Conservation (phyloP, 2,113 vertebrate species). For the Fregetta grallaria region DNA sequence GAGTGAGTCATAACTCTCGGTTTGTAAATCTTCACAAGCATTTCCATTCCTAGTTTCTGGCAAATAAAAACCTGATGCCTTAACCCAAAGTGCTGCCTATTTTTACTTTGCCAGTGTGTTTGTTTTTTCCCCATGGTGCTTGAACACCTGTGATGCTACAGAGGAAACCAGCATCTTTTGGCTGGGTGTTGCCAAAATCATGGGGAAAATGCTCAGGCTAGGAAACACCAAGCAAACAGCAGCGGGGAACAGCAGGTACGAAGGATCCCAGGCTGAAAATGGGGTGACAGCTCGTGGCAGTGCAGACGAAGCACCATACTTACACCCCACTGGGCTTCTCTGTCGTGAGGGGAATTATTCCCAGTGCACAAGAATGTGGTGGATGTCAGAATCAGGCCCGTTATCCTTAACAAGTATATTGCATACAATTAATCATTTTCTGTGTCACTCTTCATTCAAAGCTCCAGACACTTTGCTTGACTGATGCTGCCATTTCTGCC, state of each 20-base stretch:
- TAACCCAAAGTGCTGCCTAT: neutral
- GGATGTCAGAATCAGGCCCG: neutral
- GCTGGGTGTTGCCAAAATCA: neutral
- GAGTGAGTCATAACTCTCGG: neutral
- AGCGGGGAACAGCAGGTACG: too few relatives aligned
- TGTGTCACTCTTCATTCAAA: neutral
- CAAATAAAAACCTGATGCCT: neutral
- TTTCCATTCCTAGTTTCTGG: neutral
- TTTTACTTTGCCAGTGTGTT: neutral
- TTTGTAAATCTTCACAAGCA: neutral
- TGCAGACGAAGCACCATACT: fast-evolving
- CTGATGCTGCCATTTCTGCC: neutral
- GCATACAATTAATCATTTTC: neutral
- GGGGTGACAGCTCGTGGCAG: neutral
- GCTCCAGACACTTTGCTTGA: neutral
- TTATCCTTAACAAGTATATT: neutral
- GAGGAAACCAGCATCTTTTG: neutral
- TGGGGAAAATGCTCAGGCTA: neutral
- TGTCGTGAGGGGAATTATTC: neutral
- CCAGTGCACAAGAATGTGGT: neutral
- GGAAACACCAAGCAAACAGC: neutral
- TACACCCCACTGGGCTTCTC: neutral
- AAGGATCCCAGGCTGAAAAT: neutral
- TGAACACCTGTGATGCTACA: neutral
- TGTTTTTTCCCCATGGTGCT: fast-evolving